Evolutionary conservation across 1,140 invertebrate genomes (phyloP).

Genomic region (Dendroctonus valens): DNA sequence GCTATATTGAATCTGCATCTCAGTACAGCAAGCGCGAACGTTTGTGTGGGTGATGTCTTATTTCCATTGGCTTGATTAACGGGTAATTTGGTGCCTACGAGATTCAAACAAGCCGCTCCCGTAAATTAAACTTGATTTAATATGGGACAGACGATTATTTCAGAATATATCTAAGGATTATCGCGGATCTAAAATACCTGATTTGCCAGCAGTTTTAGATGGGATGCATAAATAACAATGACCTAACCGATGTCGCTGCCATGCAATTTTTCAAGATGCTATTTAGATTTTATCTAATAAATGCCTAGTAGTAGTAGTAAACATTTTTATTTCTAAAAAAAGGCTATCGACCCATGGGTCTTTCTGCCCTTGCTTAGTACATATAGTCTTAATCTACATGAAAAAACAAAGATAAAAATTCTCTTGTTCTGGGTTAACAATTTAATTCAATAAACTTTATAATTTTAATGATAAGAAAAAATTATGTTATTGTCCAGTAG

Average conservation of each 20-base stretch:
- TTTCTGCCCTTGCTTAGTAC: too few species aligned
- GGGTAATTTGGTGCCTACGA: constrained; percentile 6
- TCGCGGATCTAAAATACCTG: background rate
- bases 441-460: too few species aligned
- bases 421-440: too few species aligned
- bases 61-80: background rate
- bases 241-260: background rate
- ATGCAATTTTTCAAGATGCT: too few species aligned
- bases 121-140: background rate
- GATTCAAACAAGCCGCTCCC: background rate
- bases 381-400: too few species aligned
- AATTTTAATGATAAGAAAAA: too few species aligned
- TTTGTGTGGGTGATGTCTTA: constrained; percentile 11
- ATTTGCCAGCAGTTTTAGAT: background rate
- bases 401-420: too few species aligned
- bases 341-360: too few species aligned
- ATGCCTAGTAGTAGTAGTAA: too few species aligned
- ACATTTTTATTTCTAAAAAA: too few species aligned
- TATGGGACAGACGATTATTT: background rate
- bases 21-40: background rate
- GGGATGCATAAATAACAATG: background rate
- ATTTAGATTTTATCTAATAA: too few species aligned
- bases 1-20: background rate
- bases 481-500: too few species aligned
- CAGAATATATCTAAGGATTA: background rate